Conservation (phyloP, 2,113 vertebrate species). For the Calypte anna region DNA sequence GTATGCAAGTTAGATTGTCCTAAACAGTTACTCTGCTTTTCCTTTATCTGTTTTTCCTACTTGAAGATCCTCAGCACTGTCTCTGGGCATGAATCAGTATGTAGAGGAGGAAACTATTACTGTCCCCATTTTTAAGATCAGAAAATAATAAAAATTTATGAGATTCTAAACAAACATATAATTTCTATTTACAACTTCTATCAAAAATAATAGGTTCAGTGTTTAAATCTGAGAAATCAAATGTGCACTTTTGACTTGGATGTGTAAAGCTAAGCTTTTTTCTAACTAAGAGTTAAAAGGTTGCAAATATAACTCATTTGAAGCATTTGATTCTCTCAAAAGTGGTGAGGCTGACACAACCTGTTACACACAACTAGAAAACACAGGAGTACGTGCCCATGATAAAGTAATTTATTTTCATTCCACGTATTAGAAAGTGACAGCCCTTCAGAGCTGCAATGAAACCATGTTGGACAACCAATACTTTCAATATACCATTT, state of each 20-base stretch:
- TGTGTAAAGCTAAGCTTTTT: not conserved
- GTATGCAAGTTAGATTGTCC: not conserved
- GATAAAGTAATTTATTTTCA: not conserved
- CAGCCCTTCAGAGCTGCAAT: not conserved
- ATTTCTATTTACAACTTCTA: not conserved
- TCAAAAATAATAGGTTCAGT: not conserved
- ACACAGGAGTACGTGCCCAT: not conserved
- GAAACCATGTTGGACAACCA: accelerated
- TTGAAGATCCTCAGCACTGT: not conserved
- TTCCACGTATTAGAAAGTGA: not conserved
- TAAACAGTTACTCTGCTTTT: not conserved
- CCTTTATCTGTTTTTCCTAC: not conserved
- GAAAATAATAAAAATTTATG: not conserved
- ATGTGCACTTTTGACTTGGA: not conserved
- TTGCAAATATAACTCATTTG: accelerated
- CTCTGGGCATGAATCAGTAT: not conserved
- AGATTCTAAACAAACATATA: not conserved
- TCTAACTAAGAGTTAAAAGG: not conserved
- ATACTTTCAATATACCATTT: not conserved
- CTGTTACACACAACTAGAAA: not conserved
- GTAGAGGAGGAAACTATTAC: not conserved
- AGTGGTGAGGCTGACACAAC: not conserved
- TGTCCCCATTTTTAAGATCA: not conserved
- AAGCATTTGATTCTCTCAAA: not conserved
- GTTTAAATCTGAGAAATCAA: not conserved